Evolutionary conservation across 2,797 vertebrate genomes (phyloP).

Genomic region (Hemitrygon akajei): DNA sequence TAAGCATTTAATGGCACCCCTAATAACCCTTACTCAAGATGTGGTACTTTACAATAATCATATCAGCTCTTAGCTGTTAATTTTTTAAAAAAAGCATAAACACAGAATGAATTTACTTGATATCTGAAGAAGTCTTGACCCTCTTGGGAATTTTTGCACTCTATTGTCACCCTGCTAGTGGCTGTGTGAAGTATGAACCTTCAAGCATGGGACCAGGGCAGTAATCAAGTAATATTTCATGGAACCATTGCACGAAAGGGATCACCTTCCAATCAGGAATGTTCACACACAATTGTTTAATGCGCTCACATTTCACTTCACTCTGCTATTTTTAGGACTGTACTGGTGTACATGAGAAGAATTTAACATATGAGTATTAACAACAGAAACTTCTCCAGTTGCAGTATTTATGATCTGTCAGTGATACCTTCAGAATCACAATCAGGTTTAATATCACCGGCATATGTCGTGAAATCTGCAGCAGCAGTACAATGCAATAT

Average conservation of each 20-base stretch:
- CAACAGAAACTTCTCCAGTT: neutral
- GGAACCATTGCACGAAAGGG: neutral
- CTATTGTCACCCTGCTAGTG: neutral
- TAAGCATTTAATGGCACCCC: neutral
- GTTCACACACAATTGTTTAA: neutral
- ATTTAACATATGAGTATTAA: neutral
- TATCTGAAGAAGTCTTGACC: neutral
- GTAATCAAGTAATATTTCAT: neutral
- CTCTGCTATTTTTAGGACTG: slow-evolving; percentile 7
- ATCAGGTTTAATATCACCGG: too few relatives aligned
- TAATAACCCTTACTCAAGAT: neutral
- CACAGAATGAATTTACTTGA: neutral
- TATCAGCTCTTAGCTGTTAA: neutral
- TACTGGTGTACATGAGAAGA: neutral
- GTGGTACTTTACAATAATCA: neutral
- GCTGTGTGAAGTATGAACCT: neutral
- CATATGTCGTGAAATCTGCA: too few relatives aligned
- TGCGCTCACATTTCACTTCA: neutral
- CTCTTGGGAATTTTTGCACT: neutral
- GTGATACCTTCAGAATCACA: neutral
- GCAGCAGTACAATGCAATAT: too few relatives aligned
- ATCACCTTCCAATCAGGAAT: neutral
- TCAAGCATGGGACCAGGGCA: too few relatives aligned
- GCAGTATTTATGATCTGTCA: neutral
- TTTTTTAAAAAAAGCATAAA: neutral